phyloP scores from a whole-genome alignment of 1,140 invertebrate genomes.

The Drosophila varians region DNA sequence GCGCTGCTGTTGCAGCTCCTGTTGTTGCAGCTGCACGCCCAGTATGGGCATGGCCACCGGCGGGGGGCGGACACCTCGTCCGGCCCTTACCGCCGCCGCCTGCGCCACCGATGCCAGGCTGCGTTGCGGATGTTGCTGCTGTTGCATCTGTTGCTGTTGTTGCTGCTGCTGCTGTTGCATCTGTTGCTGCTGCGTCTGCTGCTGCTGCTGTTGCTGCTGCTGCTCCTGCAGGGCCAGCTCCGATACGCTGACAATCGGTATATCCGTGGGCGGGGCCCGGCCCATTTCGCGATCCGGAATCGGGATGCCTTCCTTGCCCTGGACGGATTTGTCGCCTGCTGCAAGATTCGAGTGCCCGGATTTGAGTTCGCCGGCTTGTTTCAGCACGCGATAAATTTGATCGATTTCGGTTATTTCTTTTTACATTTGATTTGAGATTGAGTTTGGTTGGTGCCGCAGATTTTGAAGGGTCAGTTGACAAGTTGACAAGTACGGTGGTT shows the following conservation, averaged over 20 bases:
- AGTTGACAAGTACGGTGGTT: constrained; percentile 41
- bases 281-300: constrained; percentile 58
- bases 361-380: constrained; percentile 94
- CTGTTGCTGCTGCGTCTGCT: constrained; percentile 8
- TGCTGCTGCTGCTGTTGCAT: constrained; percentile 39
- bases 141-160: constrained; percentile 30
- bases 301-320: constrained; percentile 67
- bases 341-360: constrained; percentile 81
- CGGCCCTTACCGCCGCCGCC: constrained; percentile 63
- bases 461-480: constrained; percentile 36
- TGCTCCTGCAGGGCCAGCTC: constrained; percentile 74
- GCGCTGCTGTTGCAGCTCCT: constrained; percentile 80
- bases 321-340: constrained; percentile 82
- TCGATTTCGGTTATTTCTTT: constrained; percentile 89
- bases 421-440: constrained; percentile 14
- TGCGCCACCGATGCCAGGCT: constrained; percentile 73
- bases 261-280: constrained; percentile 46
- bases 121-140: constrained; percentile 47
- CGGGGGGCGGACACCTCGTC: constrained; percentile 73
- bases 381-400: constrained; percentile 96
- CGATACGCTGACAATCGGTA: constrained; percentile 71
- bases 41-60: constrained; percentile 80
- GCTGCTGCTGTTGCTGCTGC: constrained; percentile 25
- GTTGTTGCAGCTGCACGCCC: constrained; percentile 79
- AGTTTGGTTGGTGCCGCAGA: constrained; percentile 52